These are phyloP conservation scores for Lepus americanus DNA, from an alignment of 2,113 vertebrate genomes.

Conservation along the genomic window DNA sequence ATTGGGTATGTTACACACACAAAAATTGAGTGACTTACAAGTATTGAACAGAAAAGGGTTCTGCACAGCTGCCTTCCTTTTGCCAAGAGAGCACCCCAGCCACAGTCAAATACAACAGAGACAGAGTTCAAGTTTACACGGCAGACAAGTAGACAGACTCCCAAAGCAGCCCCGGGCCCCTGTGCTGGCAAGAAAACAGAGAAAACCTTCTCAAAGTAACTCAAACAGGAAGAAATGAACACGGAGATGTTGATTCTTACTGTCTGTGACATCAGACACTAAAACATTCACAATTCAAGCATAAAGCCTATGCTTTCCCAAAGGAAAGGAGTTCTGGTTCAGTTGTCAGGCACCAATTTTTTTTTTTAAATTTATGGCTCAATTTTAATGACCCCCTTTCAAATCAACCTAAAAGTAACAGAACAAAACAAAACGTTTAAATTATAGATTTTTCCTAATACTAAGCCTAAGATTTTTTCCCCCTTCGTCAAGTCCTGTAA, in stretches of 20 bases:
- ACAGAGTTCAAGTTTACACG: slow-evolving; percentile 35
- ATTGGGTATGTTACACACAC: slow-evolving; percentile 59
- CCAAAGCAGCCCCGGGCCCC: background rate
- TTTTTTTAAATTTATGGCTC: slow-evolving; percentile 36
- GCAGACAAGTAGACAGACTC: background rate
- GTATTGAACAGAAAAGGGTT: slow-evolving; percentile 15
- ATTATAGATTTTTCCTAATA: slow-evolving; percentile 45
- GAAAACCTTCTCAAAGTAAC: slow-evolving; percentile 33
- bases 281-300: slow-evolving; percentile 47
- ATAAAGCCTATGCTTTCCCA: background rate
- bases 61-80: background rate
- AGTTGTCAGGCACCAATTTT: background rate
- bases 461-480: background rate
- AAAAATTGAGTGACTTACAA: background rate
- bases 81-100: slow-evolving; percentile 12
- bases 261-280: background rate
- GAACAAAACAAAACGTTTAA: slow-evolving; percentile 27
- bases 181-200: slow-evolving; percentile 37
- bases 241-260: background rate
- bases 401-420: background rate
- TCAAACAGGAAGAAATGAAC: slow-evolving; percentile 54
- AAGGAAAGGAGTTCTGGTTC: slow-evolving; percentile 36
- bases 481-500: slow-evolving; percentile 58
- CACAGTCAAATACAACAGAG: background rate
- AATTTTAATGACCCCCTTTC: slow-evolving; percentile 25